Evolutionary conservation across 2,113 vertebrate genomes (phyloP), one percentile per base, ranked within the genome.

Genomic region (Melanotaenia duboulayi): DNA sequence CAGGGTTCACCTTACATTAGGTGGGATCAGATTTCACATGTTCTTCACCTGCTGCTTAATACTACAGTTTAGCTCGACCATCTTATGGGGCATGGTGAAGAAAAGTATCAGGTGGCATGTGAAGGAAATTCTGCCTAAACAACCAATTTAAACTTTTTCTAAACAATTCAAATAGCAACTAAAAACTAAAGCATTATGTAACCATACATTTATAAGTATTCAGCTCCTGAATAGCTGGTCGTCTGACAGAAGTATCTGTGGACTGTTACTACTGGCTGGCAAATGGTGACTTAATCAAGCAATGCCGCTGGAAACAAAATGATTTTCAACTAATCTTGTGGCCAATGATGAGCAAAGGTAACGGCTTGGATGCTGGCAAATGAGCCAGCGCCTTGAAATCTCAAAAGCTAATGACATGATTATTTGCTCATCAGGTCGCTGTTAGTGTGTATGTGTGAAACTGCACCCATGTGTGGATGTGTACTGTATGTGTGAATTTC

Each of bases 371-470:
- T 85, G 74, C 80, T 65, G 66, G 78, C 70, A 90, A 93, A 90
- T 88, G 87, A 90, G 81, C 83, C 83, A 57, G 64, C 46, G 82
- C 74, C 68, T 82, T 28, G 67, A 85, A 85, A 75, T 79, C 65
- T 69, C 51, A 49, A n/a, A 8, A 51, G 58, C 83, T 91, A 92
- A 90, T 88, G 86, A 88, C 89, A 84, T 80, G 87, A 91, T 91
- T 92, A 92, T 87, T 87, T 87, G 82, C 87, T 92, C 90, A 91
- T 93, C 90, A 90, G 90, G 78, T 49, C 58, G 69, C 65, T 68
- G 62, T 46, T 66, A 54, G 73, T 49, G 81, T 75, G 50, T 66
- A 17, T 61, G 42, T 40, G 76, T 11, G 46, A 22, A 72, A n/a
- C 55, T 67, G 74, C 37, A 76, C 37, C 57, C 50, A 62, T 68